Evolutionary conservation across 2,888 invertebrate genomes (phyloP).

Genomic region (Ichneumon xanthorius): DNA sequence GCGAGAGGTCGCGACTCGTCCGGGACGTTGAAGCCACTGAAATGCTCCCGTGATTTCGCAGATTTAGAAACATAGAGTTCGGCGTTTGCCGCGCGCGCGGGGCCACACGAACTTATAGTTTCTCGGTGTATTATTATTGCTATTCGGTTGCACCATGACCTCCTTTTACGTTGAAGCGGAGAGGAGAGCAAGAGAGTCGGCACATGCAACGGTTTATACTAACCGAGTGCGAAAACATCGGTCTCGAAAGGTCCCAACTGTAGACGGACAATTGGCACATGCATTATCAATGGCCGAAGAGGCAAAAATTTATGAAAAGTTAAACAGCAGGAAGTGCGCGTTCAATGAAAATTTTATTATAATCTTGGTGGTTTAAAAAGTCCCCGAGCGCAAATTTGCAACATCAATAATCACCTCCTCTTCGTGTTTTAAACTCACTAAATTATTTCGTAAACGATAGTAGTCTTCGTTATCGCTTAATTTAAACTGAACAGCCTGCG

Average conservation of each 20-base stretch:
- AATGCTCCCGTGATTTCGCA: constrained; percentile 55
- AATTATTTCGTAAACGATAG: not conserved
- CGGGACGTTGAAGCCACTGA: constrained; percentile 9
- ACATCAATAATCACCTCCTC: not conserved
- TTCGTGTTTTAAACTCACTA: not conserved
- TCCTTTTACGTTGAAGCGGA: constrained; percentile 77
- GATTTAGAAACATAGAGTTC: constrained; percentile 70
- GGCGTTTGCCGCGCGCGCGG: constrained; percentile 65
- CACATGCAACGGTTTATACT: constrained; percentile 80
- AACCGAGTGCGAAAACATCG: constrained; percentile 83
- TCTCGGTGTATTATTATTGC: constrained; percentile 80
- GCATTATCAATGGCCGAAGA: constrained; percentile 58
- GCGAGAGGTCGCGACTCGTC: constrained; percentile 27
- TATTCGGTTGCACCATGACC: constrained; percentile 84
- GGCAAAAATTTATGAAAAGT: constrained; percentile 66
- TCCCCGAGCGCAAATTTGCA: not conserved
- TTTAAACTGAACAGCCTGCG: not conserved
- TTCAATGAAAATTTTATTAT: constrained; percentile 52
- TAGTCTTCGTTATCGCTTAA: not conserved
- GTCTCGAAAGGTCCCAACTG: constrained; percentile 69
- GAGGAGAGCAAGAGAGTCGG: constrained; percentile 66
- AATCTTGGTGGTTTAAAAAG: not conserved
- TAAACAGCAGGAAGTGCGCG: constrained; percentile 67
- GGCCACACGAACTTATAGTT: constrained; percentile 77
- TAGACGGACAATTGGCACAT: constrained; percentile 58